phyloP scores from a whole-genome alignment of 2,888 invertebrate species.

The Sminthurinus aureus region DNA sequence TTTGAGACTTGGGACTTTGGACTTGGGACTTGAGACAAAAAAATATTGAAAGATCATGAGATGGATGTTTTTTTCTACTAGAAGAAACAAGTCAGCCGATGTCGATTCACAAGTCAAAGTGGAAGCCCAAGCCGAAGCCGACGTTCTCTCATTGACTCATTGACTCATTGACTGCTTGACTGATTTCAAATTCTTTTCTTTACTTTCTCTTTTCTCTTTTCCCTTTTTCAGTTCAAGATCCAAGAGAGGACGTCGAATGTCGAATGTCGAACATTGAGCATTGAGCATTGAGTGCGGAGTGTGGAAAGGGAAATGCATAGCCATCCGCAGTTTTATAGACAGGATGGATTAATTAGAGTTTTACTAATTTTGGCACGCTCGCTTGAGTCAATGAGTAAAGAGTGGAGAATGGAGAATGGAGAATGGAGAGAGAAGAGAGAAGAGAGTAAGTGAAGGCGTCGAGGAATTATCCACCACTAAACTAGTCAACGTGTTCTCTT shows the following conservation, averaged over 20 bases:
- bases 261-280: not conserved
- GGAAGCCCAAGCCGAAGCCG: no score
- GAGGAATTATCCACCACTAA: conserved; percentile 36
- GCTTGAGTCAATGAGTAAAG: conserved; percentile 33
- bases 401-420: no score
- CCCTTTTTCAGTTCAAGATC: no score
- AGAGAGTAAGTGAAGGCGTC: conserved; percentile 27
- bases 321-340: conserved; percentile 42
- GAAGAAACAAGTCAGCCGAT: no score
- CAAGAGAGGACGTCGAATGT: not conserved
- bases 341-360: conserved; percentile 50
- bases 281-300: not conserved
- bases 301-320: conserved; percentile 8
- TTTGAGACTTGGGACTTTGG: not conserved
- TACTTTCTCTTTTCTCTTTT: not conserved
- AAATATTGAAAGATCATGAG: not conserved
- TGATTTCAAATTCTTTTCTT: not conserved
- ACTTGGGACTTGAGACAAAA: no score
- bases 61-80: no score
- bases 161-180: not conserved
- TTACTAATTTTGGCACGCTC: conserved; percentile 50
- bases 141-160: not conserved
- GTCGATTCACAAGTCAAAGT: no score
- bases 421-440: no score
- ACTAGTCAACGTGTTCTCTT: conserved; percentile 26